phyloP scores from a whole-genome alignment of 2,888 invertebrate species.

The Trachelus stipa region DNA sequence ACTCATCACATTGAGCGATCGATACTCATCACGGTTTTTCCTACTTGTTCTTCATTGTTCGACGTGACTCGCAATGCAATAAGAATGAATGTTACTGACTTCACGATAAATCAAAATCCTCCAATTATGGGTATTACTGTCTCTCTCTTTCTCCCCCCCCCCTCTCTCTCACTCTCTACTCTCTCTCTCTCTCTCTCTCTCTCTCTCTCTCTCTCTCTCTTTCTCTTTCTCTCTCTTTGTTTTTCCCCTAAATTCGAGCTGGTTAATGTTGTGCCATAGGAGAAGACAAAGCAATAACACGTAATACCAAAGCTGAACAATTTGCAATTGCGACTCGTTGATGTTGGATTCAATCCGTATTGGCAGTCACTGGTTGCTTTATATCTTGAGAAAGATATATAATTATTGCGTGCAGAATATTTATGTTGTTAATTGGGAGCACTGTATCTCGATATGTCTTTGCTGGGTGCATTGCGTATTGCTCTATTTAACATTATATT shows the following conservation, averaged over 20 bases:
- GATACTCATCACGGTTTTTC: background rate
- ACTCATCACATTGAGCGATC: background rate
- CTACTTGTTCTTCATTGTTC: background rate
- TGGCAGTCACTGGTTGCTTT: background rate
- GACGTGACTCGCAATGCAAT: background rate
- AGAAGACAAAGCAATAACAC: background rate
- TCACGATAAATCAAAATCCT: background rate
- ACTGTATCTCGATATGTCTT: background rate
- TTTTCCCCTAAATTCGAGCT: background rate
- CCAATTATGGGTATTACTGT: background rate
- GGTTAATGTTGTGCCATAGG: background rate
- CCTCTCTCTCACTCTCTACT: no score
- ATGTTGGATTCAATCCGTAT: background rate
- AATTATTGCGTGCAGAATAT: background rate
- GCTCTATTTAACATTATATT: conserved; percentile 11
- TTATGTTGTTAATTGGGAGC: background rate
- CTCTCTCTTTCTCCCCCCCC: no score
- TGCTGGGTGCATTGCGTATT: conserved; percentile 3
- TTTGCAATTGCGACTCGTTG: background rate
- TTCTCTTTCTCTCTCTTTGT: no score
- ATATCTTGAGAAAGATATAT: background rate
- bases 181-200: background rate
- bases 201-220: no score
- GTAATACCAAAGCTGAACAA: conserved; percentile 1
- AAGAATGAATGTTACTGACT: background rate